These are phyloP conservation scores for Lysiphlebus fabarum DNA, from an alignment of 1,140 invertebrate genomes.

Conservation along the genomic window DNA sequence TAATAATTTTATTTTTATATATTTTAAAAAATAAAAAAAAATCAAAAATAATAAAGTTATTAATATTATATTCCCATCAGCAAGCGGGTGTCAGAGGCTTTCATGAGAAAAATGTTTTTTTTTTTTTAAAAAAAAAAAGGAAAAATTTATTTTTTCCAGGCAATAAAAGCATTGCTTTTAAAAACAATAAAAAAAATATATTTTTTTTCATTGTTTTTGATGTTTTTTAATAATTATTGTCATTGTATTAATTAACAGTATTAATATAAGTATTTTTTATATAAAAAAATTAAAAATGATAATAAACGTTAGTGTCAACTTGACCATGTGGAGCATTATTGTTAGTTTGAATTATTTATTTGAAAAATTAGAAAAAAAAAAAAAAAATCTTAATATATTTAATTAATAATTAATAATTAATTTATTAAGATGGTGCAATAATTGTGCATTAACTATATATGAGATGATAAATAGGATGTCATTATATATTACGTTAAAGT, in stretches of 20 bases:
- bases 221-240: slow-evolving; percentile 26
- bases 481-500: slow-evolving; percentile 41
- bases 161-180: slow-evolving; percentile 32
- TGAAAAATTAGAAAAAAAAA: background rate
- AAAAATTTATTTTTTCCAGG: slow-evolving; percentile 45
- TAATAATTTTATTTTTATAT: slow-evolving; percentile 29
- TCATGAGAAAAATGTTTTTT: slow-evolving; percentile 41
- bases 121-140: slow-evolving; percentile 41
- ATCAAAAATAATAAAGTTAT: background rate
- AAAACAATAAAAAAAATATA: slow-evolving; percentile 33
- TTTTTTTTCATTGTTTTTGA: slow-evolving; percentile 5
- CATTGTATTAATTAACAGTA: slow-evolving; percentile 16
- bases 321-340: slow-evolving; percentile 55
- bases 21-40: background rate
- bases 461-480: slow-evolving; percentile 34
- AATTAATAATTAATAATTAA: slow-evolving; percentile 29
- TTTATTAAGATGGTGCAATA: slow-evolving; percentile 40
- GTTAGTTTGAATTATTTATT: slow-evolving; percentile 41
- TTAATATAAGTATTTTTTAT: slow-evolving; percentile 28
- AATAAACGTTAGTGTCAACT: slow-evolving; percentile 51
- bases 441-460: slow-evolving; percentile 43
- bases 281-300: slow-evolving; percentile 26
- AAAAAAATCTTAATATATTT: too few relatives aligned
- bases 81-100: slow-evolving; percentile 49
- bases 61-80: slow-evolving; percentile 43